Base-by-base conservation (phyloP, 2,888 invertebrate species). In the Parnassius smintheus region DNA sequence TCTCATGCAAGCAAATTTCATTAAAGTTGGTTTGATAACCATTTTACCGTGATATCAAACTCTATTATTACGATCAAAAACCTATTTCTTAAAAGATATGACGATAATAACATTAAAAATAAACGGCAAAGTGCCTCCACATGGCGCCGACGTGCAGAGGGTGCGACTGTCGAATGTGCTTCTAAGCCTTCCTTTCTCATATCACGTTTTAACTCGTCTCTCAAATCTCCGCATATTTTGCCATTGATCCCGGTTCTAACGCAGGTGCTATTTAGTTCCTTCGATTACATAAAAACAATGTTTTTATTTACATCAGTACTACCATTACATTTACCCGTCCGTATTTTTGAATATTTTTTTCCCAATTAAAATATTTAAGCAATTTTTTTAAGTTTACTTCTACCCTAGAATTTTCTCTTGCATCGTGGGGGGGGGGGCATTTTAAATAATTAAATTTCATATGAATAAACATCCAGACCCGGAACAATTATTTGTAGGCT, bases 31-130 rank as follows among this genome's bases (percentile, higher is more conserved):
- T 7, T 55, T 55, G 11, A 2, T 45, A 45, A 25, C 10, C 8
- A 11, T 18, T 11, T 52, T n/a, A 12, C 9, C 53, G n/a, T n/a
- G 35, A 35, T 35, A 35, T 35, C 35, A 35, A 49, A 49, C 49
- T 18, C 13, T 22, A 41, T 18, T 22, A 25, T 49, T 41, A 46
- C 48, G 53, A 48, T 54, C 59, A 48, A 54, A 60, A 54, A 48
- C 48, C 54, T 49, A 60, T 54, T 13, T 18, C 54, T 13, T 9
- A 13, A 1, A 52, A 60, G 22, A 60, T 60, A 60, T 54, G 22
- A 35, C 42, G 53, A 53, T 60, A 59, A 59, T 59, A 60, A 59
- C 46, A 59, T 48, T 59, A 59, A 59, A 59, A 52, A n/a, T 49
- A 25, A 59, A 53, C 35, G 35, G 48, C 35, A 1, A 22, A 22